Base-by-base conservation (phyloP, 2,113 vertebrate species). In the Kryptolebias marmoratus region DNA sequence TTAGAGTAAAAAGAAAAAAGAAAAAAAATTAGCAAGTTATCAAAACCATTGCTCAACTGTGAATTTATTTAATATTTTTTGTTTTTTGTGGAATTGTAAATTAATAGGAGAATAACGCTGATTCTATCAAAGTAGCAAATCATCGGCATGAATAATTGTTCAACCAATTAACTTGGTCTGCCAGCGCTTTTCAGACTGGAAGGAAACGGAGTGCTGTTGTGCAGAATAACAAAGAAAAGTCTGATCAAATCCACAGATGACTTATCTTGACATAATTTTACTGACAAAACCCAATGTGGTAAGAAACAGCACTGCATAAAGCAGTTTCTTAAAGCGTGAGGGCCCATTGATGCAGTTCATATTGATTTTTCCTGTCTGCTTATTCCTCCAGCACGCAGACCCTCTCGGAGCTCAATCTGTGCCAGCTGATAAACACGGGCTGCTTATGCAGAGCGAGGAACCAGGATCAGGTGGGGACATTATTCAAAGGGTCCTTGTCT, bases 361-460 rank as follows among this genome's bases (percentile, higher is more conserved):
- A 88, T 89, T 55, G 87, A 90, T 89, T 86, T 83, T 58, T 63
- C 49, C 71, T 75, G 79, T 87, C 83, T 84, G 77, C 80, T 79
- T 88, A 81, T 85, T 83, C 71, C 81, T 64, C 68, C 68, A 73
- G 62, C 68, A 68, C 72, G 72, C 77, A 60, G 65, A 71, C 68
- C 56, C 66, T 80, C 74, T 75, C 64, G 31, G 5, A 71, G 63
- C 32, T 76, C 18, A 71, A 75, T 72, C 88, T 82, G 80, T 54
- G 5, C 54, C 6, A n/a, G 60, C 82, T 73, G 88, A 88, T 90
- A 90, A 89, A 91, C 78, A 82, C 69, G 42, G 30, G 45, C 49
- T n/a, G 32, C 82, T 78, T 36, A 89, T 90, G 82, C 82, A 68
- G 60, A 79, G 71, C 18, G 75, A 80, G 73, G 79, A 44, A 63